Evolutionary conservation across 2,113 vertebrate genomes (phyloP).

Genomic region (Pteronura brasiliensis): DNA sequence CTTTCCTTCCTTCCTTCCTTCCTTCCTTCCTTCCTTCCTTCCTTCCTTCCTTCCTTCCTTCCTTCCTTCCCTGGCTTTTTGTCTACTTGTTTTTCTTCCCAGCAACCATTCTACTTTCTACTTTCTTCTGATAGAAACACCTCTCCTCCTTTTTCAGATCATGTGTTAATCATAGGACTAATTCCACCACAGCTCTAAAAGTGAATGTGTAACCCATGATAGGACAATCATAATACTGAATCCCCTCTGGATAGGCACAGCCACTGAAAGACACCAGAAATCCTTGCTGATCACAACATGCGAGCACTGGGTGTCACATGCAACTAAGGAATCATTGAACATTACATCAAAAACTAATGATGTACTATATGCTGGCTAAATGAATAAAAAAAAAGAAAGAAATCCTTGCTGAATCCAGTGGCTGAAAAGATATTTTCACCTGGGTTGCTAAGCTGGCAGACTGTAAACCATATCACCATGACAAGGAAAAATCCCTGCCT

Average conservation of each 20-base stretch:
- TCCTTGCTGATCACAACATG: neutral
- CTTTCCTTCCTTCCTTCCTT: neutral
- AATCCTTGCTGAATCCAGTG: neutral
- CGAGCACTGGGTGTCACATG: no score
- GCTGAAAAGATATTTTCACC: neutral
- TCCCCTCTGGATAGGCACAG: neutral
- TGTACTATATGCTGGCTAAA: neutral
- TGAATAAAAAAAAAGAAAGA: neutral
- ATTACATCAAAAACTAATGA: neutral
- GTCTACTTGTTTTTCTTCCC: neutral
- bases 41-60: neutral
- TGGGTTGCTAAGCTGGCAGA: neutral
- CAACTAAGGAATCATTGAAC: neutral
- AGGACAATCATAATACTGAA: neutral
- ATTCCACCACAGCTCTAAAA: neutral
- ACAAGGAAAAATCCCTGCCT: neutral
- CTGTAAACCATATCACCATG: neutral
- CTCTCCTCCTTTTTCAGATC: neutral
- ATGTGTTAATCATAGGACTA: neutral
- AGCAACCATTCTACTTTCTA: neutral
- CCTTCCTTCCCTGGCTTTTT: neutral
- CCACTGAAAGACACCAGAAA: neutral
- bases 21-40: neutral
- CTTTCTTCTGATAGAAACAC: neutral
- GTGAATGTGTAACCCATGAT: neutral